Evolutionary conservation across 2,113 vertebrate genomes (phyloP).

Genomic region (Corynorhinus townsendii): DNA sequence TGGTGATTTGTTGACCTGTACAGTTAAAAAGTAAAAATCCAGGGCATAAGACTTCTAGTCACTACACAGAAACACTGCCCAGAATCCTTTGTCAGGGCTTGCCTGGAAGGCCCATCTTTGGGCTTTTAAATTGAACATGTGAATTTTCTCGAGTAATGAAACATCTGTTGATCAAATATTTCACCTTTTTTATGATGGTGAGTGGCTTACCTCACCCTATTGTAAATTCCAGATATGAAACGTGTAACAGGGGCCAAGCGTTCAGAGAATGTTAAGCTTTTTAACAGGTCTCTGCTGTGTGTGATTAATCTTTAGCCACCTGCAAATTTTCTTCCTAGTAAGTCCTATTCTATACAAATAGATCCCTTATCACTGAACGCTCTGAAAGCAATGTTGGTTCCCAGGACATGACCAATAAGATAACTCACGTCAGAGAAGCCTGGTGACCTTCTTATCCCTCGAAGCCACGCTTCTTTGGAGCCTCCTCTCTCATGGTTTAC

Average conservation of each 20-base stretch:
- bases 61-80: neutral
- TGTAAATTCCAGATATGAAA: slow-evolving; percentile 48
- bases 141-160: neutral
- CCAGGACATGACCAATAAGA: neutral
- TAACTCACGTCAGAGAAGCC: neutral
- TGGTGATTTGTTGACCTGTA: slow-evolving; percentile 68
- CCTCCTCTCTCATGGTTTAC: neutral
- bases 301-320: neutral
- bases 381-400: neutral
- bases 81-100: neutral
- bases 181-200: neutral
- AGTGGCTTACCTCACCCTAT: slow-evolving; percentile 41
- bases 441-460: neutral
- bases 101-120: neutral
- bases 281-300: slow-evolving; percentile 48
- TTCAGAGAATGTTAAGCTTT: slow-evolving; percentile 55
- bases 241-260: neutral
- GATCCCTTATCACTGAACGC: neutral
- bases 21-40: slow-evolving; percentile 53
- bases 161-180: slow-evolving; percentile 37
- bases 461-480: neutral
- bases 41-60: neutral
- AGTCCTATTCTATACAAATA: neutral
- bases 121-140: neutral
- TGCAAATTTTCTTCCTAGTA: neutral